These are phyloP conservation scores for Tenthredo scrophulariae DNA, from an alignment of 2,888 invertebrate genomes.

Conservation along the genomic window DNA sequence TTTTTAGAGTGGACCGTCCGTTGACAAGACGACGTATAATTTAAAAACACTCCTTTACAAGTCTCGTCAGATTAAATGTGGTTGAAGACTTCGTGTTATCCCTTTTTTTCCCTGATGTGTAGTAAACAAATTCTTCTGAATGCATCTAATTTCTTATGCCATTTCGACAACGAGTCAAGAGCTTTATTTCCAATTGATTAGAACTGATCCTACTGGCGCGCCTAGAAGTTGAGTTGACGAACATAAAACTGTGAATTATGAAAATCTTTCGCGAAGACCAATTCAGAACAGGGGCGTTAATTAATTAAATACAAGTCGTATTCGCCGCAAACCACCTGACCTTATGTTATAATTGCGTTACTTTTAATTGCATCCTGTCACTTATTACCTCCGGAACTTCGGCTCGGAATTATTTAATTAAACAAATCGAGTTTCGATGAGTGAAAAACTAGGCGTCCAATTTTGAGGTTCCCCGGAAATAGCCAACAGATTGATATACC, in stretches of 20 bases:
- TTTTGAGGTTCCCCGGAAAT: constrained; percentile 45
- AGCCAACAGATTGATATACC: constrained; percentile 58
- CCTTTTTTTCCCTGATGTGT: not conserved
- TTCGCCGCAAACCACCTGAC: not conserved
- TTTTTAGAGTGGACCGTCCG: constrained; percentile 49
- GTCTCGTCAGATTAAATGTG: constrained; percentile 5
- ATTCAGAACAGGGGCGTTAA: not conserved
- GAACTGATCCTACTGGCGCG: not conserved
- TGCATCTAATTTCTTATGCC: not conserved
- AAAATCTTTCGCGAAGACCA: not conserved
- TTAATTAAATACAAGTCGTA: constrained; percentile 11
- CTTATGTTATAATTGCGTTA: not conserved
- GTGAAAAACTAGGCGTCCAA: constrained; percentile 16
- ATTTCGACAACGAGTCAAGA: not conserved
- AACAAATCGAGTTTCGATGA: not conserved
- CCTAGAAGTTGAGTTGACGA: not conserved
- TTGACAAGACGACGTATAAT: constrained; percentile 47
- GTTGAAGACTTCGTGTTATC: not conserved
- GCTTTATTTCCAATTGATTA: not conserved
- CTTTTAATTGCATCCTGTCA: not conserved
- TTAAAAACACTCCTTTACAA: constrained; percentile 43
- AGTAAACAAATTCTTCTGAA: not conserved
- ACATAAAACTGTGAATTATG: not conserved
- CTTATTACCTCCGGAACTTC: not conserved
- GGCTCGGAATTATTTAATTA: not conserved